These are phyloP conservation scores for Hyperoodon ampullatus DNA, from an alignment of 2,113 vertebrate species.

Conservation along the genomic window DNA sequence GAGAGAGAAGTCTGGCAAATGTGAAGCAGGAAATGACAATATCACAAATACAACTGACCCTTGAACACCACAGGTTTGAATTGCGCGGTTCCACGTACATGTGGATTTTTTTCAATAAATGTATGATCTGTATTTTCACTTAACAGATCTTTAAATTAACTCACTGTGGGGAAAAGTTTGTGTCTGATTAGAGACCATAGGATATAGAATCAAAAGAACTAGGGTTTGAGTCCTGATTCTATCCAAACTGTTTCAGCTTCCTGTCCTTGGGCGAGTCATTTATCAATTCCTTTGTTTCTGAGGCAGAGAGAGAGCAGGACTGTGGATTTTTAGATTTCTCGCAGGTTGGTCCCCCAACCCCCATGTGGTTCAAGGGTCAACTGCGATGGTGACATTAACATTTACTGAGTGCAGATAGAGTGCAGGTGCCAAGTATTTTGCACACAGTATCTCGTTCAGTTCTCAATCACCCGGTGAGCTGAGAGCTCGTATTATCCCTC, in stretches of 20 bases:
- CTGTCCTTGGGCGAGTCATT: neutral
- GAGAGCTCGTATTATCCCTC: neutral
- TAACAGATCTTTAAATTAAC: neutral
- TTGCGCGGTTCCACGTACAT: neutral
- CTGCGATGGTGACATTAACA: neutral
- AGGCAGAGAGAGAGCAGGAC: neutral
- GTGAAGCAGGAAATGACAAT: neutral
- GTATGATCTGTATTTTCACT: neutral
- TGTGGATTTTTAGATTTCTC: neutral
- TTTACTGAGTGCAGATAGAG: neutral
- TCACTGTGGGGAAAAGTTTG: neutral
- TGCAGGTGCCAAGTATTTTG: neutral
- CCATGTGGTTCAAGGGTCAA: neutral
- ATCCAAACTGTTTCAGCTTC: neutral
- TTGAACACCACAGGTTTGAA: neutral
- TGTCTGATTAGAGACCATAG: neutral
- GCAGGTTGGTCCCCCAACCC: neutral
- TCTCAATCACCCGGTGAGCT: neutral
- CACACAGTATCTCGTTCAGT: neutral
- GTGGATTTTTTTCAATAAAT: neutral
- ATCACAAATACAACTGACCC: neutral
- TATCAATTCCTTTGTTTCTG: neutral
- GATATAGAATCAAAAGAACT: neutral
- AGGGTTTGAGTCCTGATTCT: neutral
- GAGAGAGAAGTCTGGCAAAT: neutral